A percentile compares a stretch with the other conserved stretches of the same genome.
Evolutionary conservation across 2,797 vertebrate species (phyloP).

Genomic region (Helicolenus hilgendorfi): DNA sequence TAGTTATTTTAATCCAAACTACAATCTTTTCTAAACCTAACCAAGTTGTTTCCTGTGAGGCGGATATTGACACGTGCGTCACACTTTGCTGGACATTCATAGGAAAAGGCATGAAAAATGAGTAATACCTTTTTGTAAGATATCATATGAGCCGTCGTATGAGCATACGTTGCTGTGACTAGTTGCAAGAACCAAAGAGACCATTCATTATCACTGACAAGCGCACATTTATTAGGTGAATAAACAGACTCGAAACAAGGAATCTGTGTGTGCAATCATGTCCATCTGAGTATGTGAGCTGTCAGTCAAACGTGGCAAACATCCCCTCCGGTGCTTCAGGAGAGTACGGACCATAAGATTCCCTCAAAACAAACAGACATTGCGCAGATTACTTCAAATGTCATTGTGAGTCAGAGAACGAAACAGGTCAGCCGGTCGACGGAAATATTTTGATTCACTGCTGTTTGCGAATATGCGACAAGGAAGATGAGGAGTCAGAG

Average conservation of each 20-base stretch:
- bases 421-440: conserved; percentile 24
- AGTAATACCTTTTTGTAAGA: too few species aligned
- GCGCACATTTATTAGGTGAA: neutral
- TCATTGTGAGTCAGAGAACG: conserved; percentile 38
- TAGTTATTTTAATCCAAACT: too few species aligned
- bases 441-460: conserved; percentile 50
- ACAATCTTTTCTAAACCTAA: too few species aligned
- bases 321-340: neutral
- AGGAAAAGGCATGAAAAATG: too few species aligned
- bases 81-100: too few species aligned
- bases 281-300: neutral
- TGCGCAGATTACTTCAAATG: neutral
- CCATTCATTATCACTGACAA: neutral
- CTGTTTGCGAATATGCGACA: neutral
- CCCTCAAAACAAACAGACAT: neutral
- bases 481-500: conserved; percentile 15
- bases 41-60: too few species aligned
- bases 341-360: neutral
- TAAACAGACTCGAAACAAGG: neutral
- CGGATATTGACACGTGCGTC: too few species aligned
- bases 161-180: too few species aligned
- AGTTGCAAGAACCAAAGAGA: neutral
- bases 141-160: too few species aligned
- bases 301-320: conserved; percentile 13
- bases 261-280: neutral